Evolutionary conservation across 2,888 invertebrate species (phyloP).

Genomic region (Argyra leucocephala): DNA sequence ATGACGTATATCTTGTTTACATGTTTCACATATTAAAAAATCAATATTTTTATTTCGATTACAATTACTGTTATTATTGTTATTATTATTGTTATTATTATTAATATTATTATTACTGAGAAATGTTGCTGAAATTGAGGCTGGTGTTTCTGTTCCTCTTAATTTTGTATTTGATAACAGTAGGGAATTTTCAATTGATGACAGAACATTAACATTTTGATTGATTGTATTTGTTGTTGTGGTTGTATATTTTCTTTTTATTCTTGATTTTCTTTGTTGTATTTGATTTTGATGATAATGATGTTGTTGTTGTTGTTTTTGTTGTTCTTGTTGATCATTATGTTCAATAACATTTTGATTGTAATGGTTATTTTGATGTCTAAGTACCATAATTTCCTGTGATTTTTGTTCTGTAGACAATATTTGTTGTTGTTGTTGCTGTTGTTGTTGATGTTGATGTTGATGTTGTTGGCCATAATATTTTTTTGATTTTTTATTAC

Average conservation of each 20-base stretch:
- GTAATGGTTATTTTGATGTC: background rate
- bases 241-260: slow-evolving; percentile 39
- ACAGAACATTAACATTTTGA: background rate
- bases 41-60: slow-evolving; percentile 19
- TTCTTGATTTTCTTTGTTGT: slow-evolving; percentile 38
- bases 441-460: slow-evolving; percentile 9
- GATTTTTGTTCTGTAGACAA: slow-evolving; percentile 1
- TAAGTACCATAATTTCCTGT: background rate
- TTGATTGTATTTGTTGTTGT: slow-evolving; percentile 25
- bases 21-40: slow-evolving; percentile 50
- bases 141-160: slow-evolving; percentile 22
- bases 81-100: slow-evolving; percentile 20
- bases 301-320: background rate
- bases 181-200: background rate
- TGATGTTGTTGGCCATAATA: slow-evolving; percentile 11
- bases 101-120: slow-evolving; percentile 13
- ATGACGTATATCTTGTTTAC: slow-evolving; percentile 58
- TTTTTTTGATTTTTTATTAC: slow-evolving; percentile 18
- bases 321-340: slow-evolving; percentile 11
- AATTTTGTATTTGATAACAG: slow-evolving; percentile 36
- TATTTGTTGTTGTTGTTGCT: slow-evolving; percentile 8
- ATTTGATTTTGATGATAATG: slow-evolving; percentile 26
- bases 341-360: slow-evolving; percentile 2
- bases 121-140: slow-evolving; percentile 7
- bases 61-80: slow-evolving; percentile 33